A percentile compares a stretch with the other conserved stretches of the same genome.
Evolutionary conservation across 1,140 invertebrate genomes (phyloP).

Genomic region (Eueides isabella): DNA sequence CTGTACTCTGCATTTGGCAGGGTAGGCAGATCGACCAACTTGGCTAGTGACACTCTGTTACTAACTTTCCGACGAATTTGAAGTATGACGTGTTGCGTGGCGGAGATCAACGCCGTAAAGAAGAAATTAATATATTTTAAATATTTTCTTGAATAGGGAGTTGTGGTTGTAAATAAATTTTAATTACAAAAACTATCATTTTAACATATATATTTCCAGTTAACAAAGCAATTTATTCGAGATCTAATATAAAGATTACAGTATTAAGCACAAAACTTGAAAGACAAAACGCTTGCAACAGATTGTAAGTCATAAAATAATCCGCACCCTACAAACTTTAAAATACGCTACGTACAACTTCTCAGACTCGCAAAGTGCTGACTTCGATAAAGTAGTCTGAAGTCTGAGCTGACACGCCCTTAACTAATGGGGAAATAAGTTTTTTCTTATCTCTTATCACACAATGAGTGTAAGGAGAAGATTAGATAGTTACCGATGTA

Average conservation of each 20-base stretch:
- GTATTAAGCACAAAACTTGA: slow-evolving; percentile 12
- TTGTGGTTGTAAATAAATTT: no score
- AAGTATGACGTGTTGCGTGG: no score
- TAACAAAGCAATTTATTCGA: not conserved
- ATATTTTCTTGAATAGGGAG: no score
- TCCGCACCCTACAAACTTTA: slow-evolving; percentile 25
- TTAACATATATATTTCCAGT: not conserved
- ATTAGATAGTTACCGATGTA: no score
- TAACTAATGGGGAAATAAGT: not conserved
- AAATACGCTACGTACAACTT: slow-evolving; percentile 31
- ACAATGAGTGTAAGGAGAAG: not conserved
- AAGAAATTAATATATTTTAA: no score
- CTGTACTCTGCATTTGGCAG: no score
- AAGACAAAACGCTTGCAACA: slow-evolving; percentile 29
- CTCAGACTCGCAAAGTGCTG: slow-evolving; percentile 21
- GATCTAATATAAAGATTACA: slow-evolving; percentile 1
- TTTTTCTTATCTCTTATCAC: not conserved
- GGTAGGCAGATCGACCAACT: no score
- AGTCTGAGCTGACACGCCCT: slow-evolving; percentile 24
- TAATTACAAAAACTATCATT: not conserved
- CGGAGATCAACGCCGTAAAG: no score
- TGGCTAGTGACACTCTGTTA: no score
- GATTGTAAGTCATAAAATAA: slow-evolving; percentile 34
- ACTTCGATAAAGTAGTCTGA: slow-evolving; percentile 22
- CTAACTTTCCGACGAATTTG: no score